Evolutionary conservation across 2,888 invertebrate genomes (phyloP).

Genomic region (Drosophila nigricruria): DNA sequence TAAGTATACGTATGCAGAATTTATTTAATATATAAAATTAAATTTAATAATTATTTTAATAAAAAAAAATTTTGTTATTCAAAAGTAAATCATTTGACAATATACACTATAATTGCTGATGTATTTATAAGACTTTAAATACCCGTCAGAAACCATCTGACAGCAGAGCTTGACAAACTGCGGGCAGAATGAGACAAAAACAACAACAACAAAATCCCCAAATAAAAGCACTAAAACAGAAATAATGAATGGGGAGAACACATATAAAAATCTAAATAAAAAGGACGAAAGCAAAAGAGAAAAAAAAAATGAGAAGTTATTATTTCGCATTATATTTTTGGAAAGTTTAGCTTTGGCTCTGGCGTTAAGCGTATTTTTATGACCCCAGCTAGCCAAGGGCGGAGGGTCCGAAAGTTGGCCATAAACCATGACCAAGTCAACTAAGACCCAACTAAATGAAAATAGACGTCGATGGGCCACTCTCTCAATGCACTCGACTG

Average conservation of each 20-base stretch:
- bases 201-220: slow-evolving; percentile 30
- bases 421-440: slow-evolving; percentile 56
- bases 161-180: slow-evolving; percentile 18
- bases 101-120: not conserved
- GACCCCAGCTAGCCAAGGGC: slow-evolving; percentile 24
- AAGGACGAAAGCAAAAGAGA: slow-evolving; percentile 22
- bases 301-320: slow-evolving; percentile 43
- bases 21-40: too few relatives aligned
- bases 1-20: too few relatives aligned
- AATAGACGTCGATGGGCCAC: slow-evolving; percentile 21
- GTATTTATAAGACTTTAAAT: slow-evolving; percentile 3
- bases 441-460: slow-evolving; percentile 60
- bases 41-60: not conserved
- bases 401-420: slow-evolving; percentile 30
- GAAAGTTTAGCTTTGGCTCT: slow-evolving; percentile 42
- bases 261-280: slow-evolving; percentile 59
- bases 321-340: slow-evolving; percentile 65
- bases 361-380: slow-evolving; percentile 70
- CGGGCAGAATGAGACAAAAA: slow-evolving; percentile 13
- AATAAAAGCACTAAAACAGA: slow-evolving; percentile 38
- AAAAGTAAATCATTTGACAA: not conserved
- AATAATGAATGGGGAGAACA: slow-evolving; percentile 59
- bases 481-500: slow-evolving; percentile 41
- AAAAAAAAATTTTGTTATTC: not conserved
- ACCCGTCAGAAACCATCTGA: not conserved